phyloP scores from a whole-genome alignment of 2,113 vertebrate genomes.

The Meriones unguiculatus region DNA sequence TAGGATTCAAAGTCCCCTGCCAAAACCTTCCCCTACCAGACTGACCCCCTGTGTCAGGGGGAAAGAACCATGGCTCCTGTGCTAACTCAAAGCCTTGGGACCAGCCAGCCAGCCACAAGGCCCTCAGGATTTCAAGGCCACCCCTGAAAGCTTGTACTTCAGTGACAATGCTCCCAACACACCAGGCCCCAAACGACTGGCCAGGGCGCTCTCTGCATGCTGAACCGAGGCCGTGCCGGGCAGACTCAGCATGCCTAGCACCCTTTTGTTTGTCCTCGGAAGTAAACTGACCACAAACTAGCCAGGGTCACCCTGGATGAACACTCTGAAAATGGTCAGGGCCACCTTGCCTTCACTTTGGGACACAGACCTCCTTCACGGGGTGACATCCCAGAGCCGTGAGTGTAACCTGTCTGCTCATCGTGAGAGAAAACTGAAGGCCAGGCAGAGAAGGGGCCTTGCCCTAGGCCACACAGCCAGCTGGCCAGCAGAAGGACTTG shows the following conservation, averaged over 20 bases:
- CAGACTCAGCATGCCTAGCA: not conserved
- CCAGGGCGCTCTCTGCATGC: too few species aligned
- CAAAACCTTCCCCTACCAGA: not conserved
- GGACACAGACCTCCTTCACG: not conserved
- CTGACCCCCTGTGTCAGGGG: not conserved
- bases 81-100: not conserved
- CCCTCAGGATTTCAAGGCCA: not conserved
- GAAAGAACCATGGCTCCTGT: not conserved
- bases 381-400: not conserved
- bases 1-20: not conserved
- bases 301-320: not conserved
- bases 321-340: not conserved
- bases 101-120: not conserved
- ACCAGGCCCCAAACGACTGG: not conserved
- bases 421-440: not conserved
- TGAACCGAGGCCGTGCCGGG: too few species aligned
- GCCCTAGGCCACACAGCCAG: not conserved
- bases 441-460: not conserved
- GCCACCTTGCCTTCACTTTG: not conserved
- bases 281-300: slow-evolving; percentile 2
- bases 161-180: not conserved
- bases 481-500: not conserved
- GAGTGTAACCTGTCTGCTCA: not conserved
- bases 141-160: not conserved
- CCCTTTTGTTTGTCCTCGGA: not conserved